Evolutionary conservation across 2,113 vertebrate genomes (phyloP), one percentile per base, ranked within the genome.

Genomic region (Reinhardtius hippoglossoides): DNA sequence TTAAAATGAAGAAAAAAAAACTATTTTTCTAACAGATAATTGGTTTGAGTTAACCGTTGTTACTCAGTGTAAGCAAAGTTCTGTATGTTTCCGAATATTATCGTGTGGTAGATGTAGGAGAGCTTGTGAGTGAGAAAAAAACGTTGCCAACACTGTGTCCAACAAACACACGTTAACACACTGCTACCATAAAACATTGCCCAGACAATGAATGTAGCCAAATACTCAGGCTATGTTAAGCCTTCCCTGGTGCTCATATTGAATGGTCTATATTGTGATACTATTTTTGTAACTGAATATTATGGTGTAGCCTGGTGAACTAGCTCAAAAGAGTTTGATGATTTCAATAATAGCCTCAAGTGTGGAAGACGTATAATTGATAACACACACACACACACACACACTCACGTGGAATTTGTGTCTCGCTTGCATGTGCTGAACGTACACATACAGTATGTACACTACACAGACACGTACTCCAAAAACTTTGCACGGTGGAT

Each of bases 131-230:
- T 88, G 91, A 87, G 76, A 84, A 85, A 80, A 85, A 85, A 80
- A 88, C 60, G 52, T 92, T 89, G 84, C 89, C 89, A 93, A 93
- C 92, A 92, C 91, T 93, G 91, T 93, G 91, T 93, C 87, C 67
- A 48, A 79, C 86, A 72, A 83, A 83, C 84, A 73, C 83, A 81
- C 76, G 46, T 71, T 67, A 78, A 71, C 78, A 90, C 80, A 78
- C 84, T 78, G 83, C 88, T 78, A 86, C 85, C 83, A 3, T 81
- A 48, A 75, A 78, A 69, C 88, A 86, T 91, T 89, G 87, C 84
- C 88, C 88, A 87, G 91, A 93, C 91, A 89, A 88, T 93, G 91
- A 93, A 93, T 93, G 92, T 93, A 93, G 92, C 92, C 91, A 92
- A 93, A 92, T 90, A 91, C 84, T 90, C 76, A 23, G 91, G 91